These are phyloP conservation scores for Riparia riparia DNA, from an alignment of 2,113 vertebrate genomes.

Conservation along the genomic window DNA sequence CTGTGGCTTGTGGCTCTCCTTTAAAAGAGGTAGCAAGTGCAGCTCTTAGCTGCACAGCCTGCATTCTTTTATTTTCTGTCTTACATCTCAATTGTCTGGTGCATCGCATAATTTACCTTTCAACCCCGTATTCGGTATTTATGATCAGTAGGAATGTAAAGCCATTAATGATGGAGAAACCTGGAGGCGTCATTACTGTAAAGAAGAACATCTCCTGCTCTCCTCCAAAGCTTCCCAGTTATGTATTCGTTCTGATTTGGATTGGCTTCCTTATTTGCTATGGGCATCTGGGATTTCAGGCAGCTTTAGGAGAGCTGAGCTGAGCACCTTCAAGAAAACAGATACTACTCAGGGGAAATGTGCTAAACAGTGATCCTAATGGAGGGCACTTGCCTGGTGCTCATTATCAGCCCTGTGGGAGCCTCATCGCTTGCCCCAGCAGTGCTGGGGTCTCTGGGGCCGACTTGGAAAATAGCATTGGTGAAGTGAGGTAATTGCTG, in stretches of 20 bases:
- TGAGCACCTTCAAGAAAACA: not conserved
- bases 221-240: not conserved
- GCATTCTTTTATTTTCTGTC: not conserved
- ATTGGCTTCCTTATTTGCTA: not conserved
- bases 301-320: not conserved
- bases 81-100: not conserved
- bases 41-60: not conserved
- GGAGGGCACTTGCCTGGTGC: not conserved
- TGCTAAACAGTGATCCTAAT: not conserved
- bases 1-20: not conserved
- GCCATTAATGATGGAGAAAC: not conserved
- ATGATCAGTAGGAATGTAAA: not conserved
- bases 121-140: not conserved
- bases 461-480: not conserved
- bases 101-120: not conserved
- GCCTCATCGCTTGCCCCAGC: fast-evolving
- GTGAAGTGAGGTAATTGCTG: not conserved
- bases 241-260: not conserved
- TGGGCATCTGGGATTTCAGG: not conserved
- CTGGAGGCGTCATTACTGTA: not conserved
- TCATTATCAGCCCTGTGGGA: not conserved
- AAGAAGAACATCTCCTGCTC: not conserved
- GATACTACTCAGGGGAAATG: not conserved
- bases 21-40: not conserved
- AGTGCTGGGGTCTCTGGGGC: not conserved